Percentiles rank a stretch among this genome's conserved stretches.
Conservation (phyloP, 2,888 invertebrate species). For the Opisthograptis luteolata region DNA sequence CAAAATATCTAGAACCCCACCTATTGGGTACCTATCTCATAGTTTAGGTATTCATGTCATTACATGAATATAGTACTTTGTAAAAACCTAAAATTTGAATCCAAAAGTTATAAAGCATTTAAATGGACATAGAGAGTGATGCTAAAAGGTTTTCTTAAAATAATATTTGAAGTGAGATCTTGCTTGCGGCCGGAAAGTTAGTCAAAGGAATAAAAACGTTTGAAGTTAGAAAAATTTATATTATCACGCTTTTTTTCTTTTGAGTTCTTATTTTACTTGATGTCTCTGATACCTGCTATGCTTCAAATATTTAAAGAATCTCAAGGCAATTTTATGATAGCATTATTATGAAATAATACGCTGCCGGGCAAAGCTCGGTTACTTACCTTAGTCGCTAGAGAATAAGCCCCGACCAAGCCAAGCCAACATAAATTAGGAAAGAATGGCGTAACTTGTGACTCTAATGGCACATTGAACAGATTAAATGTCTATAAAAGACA, state of each 20-base stretch:
- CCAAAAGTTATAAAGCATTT: neutral
- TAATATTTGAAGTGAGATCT: conserved; percentile 16
- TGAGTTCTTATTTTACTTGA: conserved; percentile 14
- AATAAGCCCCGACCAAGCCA: conserved; percentile 41
- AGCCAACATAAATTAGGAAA: conserved; percentile 69
- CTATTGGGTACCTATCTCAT: too few species aligned
- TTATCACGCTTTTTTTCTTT: conserved; percentile 16
- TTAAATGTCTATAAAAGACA: conserved; percentile 65
- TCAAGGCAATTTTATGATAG: too few species aligned
- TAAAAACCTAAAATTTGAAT: too few species aligned
- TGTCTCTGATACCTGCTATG: conserved; percentile 5
- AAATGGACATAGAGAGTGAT: neutral
- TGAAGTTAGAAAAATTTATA: conserved; percentile 18
- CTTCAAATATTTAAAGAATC: neutral
- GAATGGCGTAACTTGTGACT: conserved; percentile 75
- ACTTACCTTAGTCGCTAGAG: conserved; percentile 10
- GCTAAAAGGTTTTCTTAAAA: conserved; percentile 5
- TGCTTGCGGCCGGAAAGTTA: conserved; percentile 18
- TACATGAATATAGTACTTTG: too few species aligned
- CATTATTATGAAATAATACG: neutral
- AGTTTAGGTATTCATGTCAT: neutral
- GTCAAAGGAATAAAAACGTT: conserved; percentile 28
- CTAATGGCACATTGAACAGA: conserved; percentile 75
- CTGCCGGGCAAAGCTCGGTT: conserved; percentile 1
- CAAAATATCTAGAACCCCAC: too few species aligned